phyloP scores from a whole-genome alignment of 1,140 invertebrate genomes.

The Zaprionus tsacasi region DNA sequence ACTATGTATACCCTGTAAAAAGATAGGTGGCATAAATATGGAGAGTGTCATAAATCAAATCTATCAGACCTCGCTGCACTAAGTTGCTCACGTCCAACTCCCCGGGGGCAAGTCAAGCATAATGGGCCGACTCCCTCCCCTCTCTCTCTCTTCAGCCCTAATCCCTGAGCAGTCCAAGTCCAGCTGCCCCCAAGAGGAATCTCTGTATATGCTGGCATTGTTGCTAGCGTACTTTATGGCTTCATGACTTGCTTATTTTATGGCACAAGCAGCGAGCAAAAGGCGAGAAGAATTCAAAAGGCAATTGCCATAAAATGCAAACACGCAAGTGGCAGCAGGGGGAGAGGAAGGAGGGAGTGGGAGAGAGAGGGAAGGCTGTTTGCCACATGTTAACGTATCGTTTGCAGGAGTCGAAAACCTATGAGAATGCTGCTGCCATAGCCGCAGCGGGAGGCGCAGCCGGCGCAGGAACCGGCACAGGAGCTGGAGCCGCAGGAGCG shows the following conservation, averaged over 20 bases:
- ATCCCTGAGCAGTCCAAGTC: neutral
- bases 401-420: slow-evolving; percentile 79
- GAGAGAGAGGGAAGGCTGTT: neutral
- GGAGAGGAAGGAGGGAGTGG: neutral
- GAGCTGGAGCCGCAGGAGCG: slow-evolving; percentile 54
- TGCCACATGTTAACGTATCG: slow-evolving; percentile 35
- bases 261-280: slow-evolving; percentile 44
- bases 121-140: neutral
- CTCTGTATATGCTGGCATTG: slow-evolving; percentile 18
- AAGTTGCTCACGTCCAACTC: neutral
- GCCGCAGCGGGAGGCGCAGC: slow-evolving; percentile 48
- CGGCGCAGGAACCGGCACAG: slow-evolving; percentile 57
- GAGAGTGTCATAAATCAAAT: neutral
- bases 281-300: slow-evolving; percentile 44
- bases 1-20: slow-evolving; percentile 3
- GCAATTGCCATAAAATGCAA: slow-evolving; percentile 55
- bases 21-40: neutral
- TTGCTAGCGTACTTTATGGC: slow-evolving; percentile 33
- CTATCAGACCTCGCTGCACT: neutral
- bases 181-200: neutral
- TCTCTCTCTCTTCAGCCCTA: neutral
- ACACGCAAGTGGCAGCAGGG: neutral
- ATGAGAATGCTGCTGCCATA: slow-evolving; percentile 67
- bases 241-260: slow-evolving; percentile 39
- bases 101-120: neutral